Evolutionary conservation across 2,113 vertebrate genomes (phyloP), one percentile per base, ranked within the genome.

Genomic region (Lichenostomus cassidix): DNA sequence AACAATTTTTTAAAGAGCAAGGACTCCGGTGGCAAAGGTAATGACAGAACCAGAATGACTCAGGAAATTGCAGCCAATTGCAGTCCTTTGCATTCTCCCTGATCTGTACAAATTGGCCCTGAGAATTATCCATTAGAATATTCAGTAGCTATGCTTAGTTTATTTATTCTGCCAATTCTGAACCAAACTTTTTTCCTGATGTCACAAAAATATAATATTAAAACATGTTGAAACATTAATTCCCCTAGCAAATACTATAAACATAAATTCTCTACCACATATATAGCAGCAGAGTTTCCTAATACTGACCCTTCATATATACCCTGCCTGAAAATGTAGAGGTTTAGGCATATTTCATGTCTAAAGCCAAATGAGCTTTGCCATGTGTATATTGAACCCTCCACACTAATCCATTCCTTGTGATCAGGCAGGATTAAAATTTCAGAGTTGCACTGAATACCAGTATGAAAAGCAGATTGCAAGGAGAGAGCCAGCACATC

Each of bases 361-460:
- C 41, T 56, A 89, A 91, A 95, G 49, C 71, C 83, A 76, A 90
- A 56, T 9, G 21, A 88, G 58, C 33, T 96, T 75, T 95, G 56
- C 76, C 39, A 55, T 4, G 2, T 62, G 58, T 39, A 31, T 41
- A 11, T 73, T 83, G 47, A 89, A 52, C 27, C 42, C 60, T 75
- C 70, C 46, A 15, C 39, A 80, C 15, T 23, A 83, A 92, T 64
- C 49, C 63, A 73, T 49, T 90, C 88, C 83, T 83, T 35, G 14
- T 69, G 71, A 65, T 59, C 53, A 53, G 33, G 64, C 35, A 83
- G 60, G 59, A 86, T 83, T 92, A 83, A 90, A 41, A 83, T 67
- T 67, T 77, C 60, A 41, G 53, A 64, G 23, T 50, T n/a, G 58
- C 46, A 9, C 50, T 56, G 62, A 88, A 86, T 64, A 62, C 13